Evolutionary conservation across 2,888 invertebrate genomes (phyloP).

Genomic region (Drosophila borealis): DNA sequence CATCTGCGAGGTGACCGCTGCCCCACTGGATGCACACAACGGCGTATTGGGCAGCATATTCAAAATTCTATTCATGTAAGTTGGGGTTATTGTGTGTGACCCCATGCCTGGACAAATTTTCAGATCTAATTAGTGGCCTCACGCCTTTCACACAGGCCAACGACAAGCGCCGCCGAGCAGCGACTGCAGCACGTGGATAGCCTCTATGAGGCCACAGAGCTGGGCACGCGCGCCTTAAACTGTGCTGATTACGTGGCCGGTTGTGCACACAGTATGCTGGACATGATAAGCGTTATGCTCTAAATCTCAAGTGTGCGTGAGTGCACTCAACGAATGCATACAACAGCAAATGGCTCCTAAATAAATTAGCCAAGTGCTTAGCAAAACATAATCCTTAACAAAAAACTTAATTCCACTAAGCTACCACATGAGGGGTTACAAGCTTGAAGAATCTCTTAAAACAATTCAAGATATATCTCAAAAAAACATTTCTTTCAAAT

Average conservation of each 20-base stretch:
- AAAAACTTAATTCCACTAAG: too few species aligned
- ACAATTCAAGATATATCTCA: too few species aligned
- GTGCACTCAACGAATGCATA: conserved; percentile 22
- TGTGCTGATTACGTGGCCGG: conserved; percentile 72
- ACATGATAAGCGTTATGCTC: conserved; percentile 75
- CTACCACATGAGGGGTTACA: too few species aligned
- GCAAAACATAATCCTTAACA: neutral
- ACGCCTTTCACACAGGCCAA: conserved; percentile 72
- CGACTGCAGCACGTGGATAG: conserved; percentile 60
- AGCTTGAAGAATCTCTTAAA: too few species aligned
- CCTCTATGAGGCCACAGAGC: conserved; percentile 70
- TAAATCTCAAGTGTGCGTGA: conserved; percentile 39
- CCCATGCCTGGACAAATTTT: conserved; percentile 11
- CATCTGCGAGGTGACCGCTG: conserved; percentile 88
- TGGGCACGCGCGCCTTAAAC: conserved; percentile 50
- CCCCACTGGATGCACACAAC: conserved; percentile 84
- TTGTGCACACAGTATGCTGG: conserved; percentile 78
- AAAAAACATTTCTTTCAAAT: too few species aligned
- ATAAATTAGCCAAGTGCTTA: neutral
- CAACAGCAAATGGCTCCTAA: neutral
- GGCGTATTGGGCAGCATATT: conserved; percentile 89
- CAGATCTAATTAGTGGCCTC: conserved; percentile 48
- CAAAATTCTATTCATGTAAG: conserved; percentile 89
- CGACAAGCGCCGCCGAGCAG: conserved; percentile 74
- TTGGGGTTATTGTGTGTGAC: conserved; percentile 12